Evolutionary conservation across 2,888 invertebrate species (phyloP).

Genomic region (Celastrina argiolus): DNA sequence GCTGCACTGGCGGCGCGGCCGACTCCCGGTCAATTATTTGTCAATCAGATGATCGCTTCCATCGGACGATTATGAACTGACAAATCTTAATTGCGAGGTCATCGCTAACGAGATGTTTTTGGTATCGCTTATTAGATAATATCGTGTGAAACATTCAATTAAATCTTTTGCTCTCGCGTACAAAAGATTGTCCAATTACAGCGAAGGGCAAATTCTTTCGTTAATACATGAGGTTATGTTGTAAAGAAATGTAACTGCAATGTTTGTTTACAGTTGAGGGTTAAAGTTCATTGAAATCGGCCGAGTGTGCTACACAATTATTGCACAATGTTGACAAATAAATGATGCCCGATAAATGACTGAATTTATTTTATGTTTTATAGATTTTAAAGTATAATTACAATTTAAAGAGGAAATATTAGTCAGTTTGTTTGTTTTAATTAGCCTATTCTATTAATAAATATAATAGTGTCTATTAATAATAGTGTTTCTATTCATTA

Average conservation of each 20-base stretch:
- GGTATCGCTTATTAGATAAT: constrained; percentile 15
- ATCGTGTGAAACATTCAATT: constrained; percentile 19
- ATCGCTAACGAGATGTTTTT: constrained; percentile 25
- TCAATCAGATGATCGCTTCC: neutral
- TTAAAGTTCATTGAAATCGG: neutral
- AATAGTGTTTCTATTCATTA: too few relatives aligned
- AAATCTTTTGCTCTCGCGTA: neutral
- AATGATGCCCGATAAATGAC: too few relatives aligned
- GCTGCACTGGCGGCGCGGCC: neutral
- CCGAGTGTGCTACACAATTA: neutral
- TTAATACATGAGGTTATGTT: constrained; percentile 1
- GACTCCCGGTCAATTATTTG: neutral
- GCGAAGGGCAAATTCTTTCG: constrained; percentile 4
- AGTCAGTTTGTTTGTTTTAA: too few relatives aligned
- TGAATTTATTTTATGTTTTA: too few relatives aligned
- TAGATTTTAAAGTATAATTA: too few relatives aligned
- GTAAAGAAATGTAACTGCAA: neutral
- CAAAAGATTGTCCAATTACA: constrained; percentile 3
- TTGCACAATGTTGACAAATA: neutral
- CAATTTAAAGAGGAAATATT: too few relatives aligned
- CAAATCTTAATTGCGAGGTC: constrained; percentile 23
- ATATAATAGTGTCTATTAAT: too few relatives aligned
- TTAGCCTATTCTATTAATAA: too few relatives aligned
- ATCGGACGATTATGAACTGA: constrained; percentile 3
- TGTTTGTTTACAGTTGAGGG: neutral